Conservation (phyloP, 1,140 invertebrate species). For the Trichomalopsis sarcophagae region DNA sequence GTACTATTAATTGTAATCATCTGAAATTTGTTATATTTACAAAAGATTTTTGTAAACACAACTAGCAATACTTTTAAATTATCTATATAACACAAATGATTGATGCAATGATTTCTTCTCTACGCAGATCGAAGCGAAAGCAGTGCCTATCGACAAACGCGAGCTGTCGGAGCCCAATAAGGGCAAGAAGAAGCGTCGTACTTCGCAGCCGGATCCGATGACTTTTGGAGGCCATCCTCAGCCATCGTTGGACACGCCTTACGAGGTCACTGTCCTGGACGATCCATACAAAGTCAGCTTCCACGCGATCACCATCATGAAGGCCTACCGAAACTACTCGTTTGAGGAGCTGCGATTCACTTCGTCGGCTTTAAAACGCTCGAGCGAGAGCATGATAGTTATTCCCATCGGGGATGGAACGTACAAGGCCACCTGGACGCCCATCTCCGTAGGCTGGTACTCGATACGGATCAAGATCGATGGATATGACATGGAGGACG, state of each 20-base stretch:
- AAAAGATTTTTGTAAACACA: no score
- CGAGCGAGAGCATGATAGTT: conserved; percentile 90
- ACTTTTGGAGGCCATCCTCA: conserved; percentile 83
- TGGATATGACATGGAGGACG: conserved; percentile 88
- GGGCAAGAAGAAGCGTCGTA: conserved; percentile 75
- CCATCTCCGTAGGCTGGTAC: conserved; percentile 91
- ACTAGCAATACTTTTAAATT: no score
- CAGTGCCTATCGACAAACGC: conserved; percentile 82
- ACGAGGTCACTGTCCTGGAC: conserved; percentile 91
- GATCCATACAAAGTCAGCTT: conserved; percentile 94
- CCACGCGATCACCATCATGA: conserved; percentile 95
- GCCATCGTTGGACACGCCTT: conserved; percentile 85
- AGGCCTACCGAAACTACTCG: conserved; percentile 94
- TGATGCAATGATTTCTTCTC: not conserved
- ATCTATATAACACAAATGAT: no score
- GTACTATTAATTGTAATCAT: not conserved
- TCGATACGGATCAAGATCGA: conserved; percentile 92
- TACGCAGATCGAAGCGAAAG: conserved; percentile 80
- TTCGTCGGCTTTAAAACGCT: conserved; percentile 83
- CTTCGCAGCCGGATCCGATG: conserved; percentile 81
- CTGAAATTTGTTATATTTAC: no score
- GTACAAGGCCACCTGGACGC: conserved; percentile 94
- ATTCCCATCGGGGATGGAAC: conserved; percentile 90
- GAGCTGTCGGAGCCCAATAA: conserved; percentile 75
- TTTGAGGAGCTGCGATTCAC: conserved; percentile 95